A percentile compares a stretch with the other conserved stretches of the same genome.
Conservation (phyloP, 2,113 vertebrate species). For the Xenotilapia longispinis region DNA sequence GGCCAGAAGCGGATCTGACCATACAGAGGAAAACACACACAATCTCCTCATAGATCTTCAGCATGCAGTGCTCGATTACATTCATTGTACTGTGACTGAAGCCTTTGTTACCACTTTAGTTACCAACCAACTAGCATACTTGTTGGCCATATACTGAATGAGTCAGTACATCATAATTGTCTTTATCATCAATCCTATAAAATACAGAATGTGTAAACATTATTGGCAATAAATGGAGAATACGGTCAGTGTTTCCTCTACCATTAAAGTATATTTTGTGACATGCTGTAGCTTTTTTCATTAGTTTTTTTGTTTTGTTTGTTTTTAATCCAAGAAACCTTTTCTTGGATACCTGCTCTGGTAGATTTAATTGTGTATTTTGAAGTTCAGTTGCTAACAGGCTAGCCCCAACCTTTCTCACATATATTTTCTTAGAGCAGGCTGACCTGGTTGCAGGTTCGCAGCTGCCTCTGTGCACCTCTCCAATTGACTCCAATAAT, state of each 20-base stretch:
- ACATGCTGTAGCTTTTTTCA: background rate
- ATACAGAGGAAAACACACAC: background rate
- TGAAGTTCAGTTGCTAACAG: background rate
- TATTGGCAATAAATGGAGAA: background rate
- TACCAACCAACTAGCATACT: background rate
- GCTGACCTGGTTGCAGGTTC: background rate
- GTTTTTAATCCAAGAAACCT: background rate
- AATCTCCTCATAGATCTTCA: background rate
- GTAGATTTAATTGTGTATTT: background rate
- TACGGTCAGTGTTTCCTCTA: background rate
- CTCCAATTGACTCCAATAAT: background rate
- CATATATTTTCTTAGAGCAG: background rate
- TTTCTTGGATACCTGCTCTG: background rate
- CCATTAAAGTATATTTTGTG: background rate
- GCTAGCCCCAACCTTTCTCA: background rate
- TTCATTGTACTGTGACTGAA: background rate
- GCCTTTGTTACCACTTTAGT: background rate
- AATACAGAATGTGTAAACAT: background rate
- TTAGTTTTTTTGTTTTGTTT: background rate
- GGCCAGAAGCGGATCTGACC: background rate
- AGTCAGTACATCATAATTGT: background rate
- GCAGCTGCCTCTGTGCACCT: background rate
- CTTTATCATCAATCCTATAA: background rate
- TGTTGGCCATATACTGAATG: background rate
- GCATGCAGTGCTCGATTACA: accelerated